Evolutionary conservation across 2,113 vertebrate species (phyloP), one percentile per base, ranked within the genome.

Genomic region (Chinchilla lanigera): DNA sequence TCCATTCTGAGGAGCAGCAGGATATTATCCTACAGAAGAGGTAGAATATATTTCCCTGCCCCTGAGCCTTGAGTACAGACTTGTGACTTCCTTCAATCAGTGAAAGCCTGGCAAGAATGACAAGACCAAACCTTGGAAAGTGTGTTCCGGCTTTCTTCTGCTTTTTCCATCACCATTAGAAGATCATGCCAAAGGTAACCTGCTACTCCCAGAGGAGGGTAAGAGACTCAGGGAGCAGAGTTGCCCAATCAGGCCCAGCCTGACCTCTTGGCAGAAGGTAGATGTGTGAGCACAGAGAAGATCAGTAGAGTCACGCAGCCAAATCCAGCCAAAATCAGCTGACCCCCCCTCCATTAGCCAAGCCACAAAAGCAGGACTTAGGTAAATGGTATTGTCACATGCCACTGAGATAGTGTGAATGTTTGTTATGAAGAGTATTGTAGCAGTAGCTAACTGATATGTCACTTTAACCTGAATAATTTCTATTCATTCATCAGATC

Each of bases 381-480:
- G 90, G 52, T 85, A 60, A 85, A 77, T 1, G 0, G 78, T n/a
- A 7, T 1, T 65, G 14, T 44, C 58, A 28, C 7, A 30, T 67
- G 60, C 44, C 58, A 20, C 12, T 26, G 30, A 77, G 30, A 78
- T 17, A 26, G 2, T 67, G 8, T 24, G 47, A 44, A 14, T 47
- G n/a, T 81, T 92, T 83, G 65, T 96, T 94, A 88, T 58, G 61
- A 50, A 92, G 90, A 69, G 78, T 9, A 52, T 12, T 69, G 5
- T 35, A 71, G 65, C n/a, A 10, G 61, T 41, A 41, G 58, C 73
- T 95, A 52, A 63, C 22, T 54, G 50, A 95, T 28, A 84, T 7
- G 86, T 58, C 54, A 33, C 50, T 78, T 91, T 69, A 69, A 85
- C 19, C 0, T 41, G n/a, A 86, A 50, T 87, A n/a, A 28, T 41